Evolutionary conservation across 2,888 invertebrate genomes (phyloP), one percentile per base, ranked within the genome.

Genomic region (Drosophila mimica): DNA sequence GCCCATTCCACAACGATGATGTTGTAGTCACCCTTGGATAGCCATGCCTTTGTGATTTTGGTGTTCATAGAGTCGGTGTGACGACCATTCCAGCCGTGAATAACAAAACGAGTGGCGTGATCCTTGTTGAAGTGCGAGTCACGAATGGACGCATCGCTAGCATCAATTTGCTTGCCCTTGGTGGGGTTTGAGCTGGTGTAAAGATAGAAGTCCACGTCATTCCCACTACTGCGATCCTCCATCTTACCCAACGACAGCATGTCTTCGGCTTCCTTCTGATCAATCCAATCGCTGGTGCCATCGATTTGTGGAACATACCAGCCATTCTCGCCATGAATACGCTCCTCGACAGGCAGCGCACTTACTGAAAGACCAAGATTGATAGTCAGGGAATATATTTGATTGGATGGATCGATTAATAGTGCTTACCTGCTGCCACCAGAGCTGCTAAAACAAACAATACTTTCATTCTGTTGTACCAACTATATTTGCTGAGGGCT

Each of bases 1-100:
- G 92, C 93, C 95, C 95, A 95, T 80, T 95, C 95, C 2, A 95
- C 94, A 2, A 94, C 94, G 52, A 95, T 94, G 51, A 95, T 94
- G 73, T 95, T 95, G 71, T 94, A 92, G 69, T 95, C 94, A 38
- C 94, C 95, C 9, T 94, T 92, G 60, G 94, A 93, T 7, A 95
- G 91, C 81, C 95, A 95, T 0, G 95, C 95, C 17, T 72, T 71
- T 48, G 91, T 91, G 2, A 92, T 84, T n/a, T 73, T 65, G 15
- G 40, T 56, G 56, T 92, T 92, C 17, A 92, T 70, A 6, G 66
- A 59, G 34, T 95, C 94, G 56, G 93, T 91, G 49, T 94, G 94
- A 81, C 94, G 93, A 76, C 94, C 94, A 51, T 94, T 93, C 95
- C 95, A 95, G 11, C 95, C 95, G 76, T 95, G 95, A 52, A 94